Evolutionary conservation across 2,888 invertebrate species (phyloP).

Genomic region (Agrilus mali): DNA sequence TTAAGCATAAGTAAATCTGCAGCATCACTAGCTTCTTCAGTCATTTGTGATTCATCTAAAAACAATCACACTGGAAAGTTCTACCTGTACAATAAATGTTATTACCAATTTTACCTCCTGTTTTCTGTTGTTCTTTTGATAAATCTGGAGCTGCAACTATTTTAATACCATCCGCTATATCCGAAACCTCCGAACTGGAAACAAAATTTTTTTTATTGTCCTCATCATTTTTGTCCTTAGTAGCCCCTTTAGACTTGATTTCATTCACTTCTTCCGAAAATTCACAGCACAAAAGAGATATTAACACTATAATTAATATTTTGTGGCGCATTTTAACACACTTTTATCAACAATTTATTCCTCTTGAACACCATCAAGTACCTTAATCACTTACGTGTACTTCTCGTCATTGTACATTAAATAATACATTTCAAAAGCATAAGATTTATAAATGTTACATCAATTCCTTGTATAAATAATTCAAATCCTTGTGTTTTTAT

Average conservation of each 20-base stretch:
- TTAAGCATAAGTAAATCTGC: conserved; percentile 27
- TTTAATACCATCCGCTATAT: conserved; percentile 26
- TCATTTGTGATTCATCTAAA: conserved; percentile 9
- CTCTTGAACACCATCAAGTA: conserved; percentile 4
- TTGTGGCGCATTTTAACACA: conserved; percentile 17
- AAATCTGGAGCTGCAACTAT: conserved; percentile 32
- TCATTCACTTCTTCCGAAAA: conserved; percentile 21
- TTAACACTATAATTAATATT: conserved; percentile 17
- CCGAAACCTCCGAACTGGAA: conserved; percentile 23
- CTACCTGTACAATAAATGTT: background rate
- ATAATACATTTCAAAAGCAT: too few relatives aligned
- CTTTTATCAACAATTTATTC: background rate
- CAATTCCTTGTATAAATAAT: too few relatives aligned
- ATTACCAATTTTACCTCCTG: conserved; percentile 23
- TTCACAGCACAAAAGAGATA: conserved; percentile 25
- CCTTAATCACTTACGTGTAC: conserved; percentile 23
- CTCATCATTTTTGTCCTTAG: conserved; percentile 7
- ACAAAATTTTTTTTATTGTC: conserved; percentile 24
- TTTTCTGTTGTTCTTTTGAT: conserved; percentile 27
- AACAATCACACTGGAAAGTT: background rate
- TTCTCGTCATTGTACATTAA: conserved; percentile 13
- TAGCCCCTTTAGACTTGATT: conserved; percentile 20
- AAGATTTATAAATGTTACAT: too few relatives aligned
- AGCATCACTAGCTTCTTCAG: conserved; percentile 18
- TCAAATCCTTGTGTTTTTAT: background rate